Evolutionary conservation across 2,113 vertebrate species (phyloP).

Genomic region (Anguilla rostrata): DNA sequence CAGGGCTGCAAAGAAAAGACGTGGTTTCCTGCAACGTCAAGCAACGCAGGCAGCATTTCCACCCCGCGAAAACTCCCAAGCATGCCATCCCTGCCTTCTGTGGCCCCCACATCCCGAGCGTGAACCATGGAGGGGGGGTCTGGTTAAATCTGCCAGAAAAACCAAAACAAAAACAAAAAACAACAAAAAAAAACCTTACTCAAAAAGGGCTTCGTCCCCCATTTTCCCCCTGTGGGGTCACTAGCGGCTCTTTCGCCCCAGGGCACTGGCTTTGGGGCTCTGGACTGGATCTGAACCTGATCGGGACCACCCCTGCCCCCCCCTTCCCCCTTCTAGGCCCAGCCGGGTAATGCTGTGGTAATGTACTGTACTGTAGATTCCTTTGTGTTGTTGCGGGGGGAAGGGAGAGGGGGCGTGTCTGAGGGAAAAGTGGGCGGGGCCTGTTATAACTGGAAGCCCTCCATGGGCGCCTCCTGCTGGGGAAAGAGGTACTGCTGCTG

Average conservation of each 20-base stretch:
- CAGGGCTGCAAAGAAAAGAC: not conserved
- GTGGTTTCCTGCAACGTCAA: not conserved
- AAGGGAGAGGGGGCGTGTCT: not conserved
- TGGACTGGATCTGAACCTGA: not conserved
- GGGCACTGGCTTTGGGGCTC: not conserved
- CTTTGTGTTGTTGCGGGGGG: not conserved
- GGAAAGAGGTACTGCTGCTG: conserved; percentile 98
- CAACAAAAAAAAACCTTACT: not conserved
- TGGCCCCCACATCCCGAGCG: not conserved
- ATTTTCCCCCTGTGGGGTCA: not conserved
- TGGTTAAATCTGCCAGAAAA: not conserved
- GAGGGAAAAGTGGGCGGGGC: not conserved
- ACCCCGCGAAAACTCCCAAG: not conserved
- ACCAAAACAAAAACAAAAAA: not conserved
- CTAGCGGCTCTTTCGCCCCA: not conserved
- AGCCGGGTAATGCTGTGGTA: not conserved
- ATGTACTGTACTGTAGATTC: not conserved
- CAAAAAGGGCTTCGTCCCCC: not conserved
- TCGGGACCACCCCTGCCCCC: too few relatives aligned
- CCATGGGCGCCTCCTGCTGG: conserved; percentile 93
- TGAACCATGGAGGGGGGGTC: not conserved
- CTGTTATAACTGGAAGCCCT: conserved; percentile 94
- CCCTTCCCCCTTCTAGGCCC: not conserved
- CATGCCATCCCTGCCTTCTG: not conserved
- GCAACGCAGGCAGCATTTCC: not conserved